phyloP scores from a whole-genome alignment of 2,113 vertebrate genomes.

The Xyrauchen texanus region DNA sequence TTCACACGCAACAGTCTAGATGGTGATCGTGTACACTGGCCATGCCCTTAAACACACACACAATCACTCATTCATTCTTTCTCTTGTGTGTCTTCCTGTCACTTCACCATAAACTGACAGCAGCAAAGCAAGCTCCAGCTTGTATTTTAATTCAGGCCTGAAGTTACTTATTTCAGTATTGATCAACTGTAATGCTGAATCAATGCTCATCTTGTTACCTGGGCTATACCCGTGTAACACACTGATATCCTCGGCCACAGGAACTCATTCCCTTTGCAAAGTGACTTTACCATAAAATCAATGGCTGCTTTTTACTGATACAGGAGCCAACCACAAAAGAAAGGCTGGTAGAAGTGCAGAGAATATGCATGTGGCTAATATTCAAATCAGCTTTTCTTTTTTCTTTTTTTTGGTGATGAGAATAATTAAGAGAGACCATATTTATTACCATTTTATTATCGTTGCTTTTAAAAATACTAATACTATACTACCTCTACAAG shows the following conservation, averaged over 20 bases:
- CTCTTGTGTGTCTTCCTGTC: slow-evolving; percentile 5
- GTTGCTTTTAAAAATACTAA: too few relatives aligned
- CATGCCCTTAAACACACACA: background rate
- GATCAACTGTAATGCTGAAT: slow-evolving; percentile 98
- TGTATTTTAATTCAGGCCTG: slow-evolving; percentile 98
- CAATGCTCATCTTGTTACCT: slow-evolving; percentile 99
- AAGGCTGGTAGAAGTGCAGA: slow-evolving; percentile 56
- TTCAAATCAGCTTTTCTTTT: background rate
- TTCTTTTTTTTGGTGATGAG: background rate
- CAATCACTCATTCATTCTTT: background rate
- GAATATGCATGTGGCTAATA: slow-evolving; percentile 28
- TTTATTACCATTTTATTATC: too few relatives aligned
- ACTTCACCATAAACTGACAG: slow-evolving; percentile 59
- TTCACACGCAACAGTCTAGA: too few relatives aligned
- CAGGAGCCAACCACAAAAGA: slow-evolving; percentile 76
- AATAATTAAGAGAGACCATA: background rate
- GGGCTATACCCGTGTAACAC: slow-evolving; percentile 96
- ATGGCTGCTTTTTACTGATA: slow-evolving; percentile 91
- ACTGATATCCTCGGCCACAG: slow-evolving; percentile 93
- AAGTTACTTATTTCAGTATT: slow-evolving; percentile 99
- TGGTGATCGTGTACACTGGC: background rate
- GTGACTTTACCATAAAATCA: slow-evolving; percentile 97
- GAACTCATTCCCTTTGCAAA: slow-evolving; percentile 95
- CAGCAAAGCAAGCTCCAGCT: slow-evolving; percentile 78
- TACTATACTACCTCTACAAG: too few relatives aligned